Conservation (phyloP, 2,888 invertebrate species). For the Ernsta delagoae region DNA sequence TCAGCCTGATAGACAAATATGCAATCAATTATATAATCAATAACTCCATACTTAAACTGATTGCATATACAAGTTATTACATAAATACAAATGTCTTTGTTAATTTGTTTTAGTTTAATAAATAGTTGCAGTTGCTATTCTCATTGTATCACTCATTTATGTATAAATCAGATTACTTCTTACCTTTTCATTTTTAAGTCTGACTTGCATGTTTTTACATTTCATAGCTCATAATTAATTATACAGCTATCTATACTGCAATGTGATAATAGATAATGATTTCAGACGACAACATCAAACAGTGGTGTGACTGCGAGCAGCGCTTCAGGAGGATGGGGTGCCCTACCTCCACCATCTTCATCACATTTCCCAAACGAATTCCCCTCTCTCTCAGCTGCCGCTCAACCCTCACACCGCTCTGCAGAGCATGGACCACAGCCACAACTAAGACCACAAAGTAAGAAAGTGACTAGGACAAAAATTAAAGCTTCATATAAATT, state of each 20-base stretch:
- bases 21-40: neutral
- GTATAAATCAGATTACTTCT: too few species aligned
- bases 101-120: too few species aligned
- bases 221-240: too few species aligned
- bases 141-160: too few species aligned
- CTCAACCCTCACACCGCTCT: conserved; percentile 86
- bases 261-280: conserved; percentile 14
- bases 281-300: conserved; percentile 53
- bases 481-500: neutral
- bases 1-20: neutral
- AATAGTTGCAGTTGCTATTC: too few species aligned
- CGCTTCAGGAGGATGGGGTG: conserved; percentile 77
- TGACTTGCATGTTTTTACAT: too few species aligned
- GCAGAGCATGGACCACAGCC: conserved; percentile 73
- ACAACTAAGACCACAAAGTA: conserved; percentile 82
- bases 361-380: conserved; percentile 98
- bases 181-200: too few species aligned
- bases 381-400: conserved; percentile 90
- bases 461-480: conserved; percentile 34
- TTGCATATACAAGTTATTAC: neutral
- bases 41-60: neutral
- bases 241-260: too few species aligned
- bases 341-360: conserved; percentile 88
- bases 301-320: conserved; percentile 86
- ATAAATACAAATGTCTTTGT: too few species aligned